phyloP scores from a whole-genome alignment of 2,888 invertebrate species.

The Archips xylosteana region DNA sequence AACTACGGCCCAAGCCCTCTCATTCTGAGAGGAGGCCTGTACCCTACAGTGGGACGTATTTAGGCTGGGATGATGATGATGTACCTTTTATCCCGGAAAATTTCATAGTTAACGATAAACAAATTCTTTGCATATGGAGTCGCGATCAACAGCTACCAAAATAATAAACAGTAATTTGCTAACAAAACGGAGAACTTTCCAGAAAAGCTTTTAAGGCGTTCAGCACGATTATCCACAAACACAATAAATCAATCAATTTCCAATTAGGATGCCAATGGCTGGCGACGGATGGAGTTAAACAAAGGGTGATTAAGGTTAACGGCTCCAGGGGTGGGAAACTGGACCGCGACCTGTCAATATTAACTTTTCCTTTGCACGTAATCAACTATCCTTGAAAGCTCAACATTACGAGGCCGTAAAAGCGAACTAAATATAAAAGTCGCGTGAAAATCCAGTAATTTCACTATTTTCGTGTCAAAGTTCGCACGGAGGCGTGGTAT shows the following conservation, averaged over 20 bases:
- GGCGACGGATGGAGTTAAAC: constrained; percentile 50
- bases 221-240: constrained; percentile 43
- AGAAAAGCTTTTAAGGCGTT: constrained; percentile 46
- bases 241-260: constrained; percentile 53
- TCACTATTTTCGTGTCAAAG: constrained; percentile 18
- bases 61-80: too few relatives aligned
- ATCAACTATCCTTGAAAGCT: constrained; percentile 5
- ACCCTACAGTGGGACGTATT: too few relatives aligned
- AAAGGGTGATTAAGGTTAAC: constrained; percentile 57
- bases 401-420: background rate
- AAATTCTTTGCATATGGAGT: too few relatives aligned
- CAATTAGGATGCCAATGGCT: constrained; percentile 53
- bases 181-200: background rate
- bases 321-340: constrained; percentile 50
- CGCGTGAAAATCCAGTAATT: constrained; percentile 25
- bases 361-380: constrained; percentile 41
- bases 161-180: too few relatives aligned
- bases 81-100: too few relatives aligned
- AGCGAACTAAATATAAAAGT: background rate
- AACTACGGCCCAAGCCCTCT: too few relatives aligned
- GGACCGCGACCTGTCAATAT: constrained; percentile 59
- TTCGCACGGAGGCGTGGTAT: constrained; percentile 32
- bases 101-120: too few relatives aligned
- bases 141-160: too few relatives aligned
- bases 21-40: too few relatives aligned